These are phyloP conservation scores for Erythrolamprus reginae DNA, from an alignment of 2,113 vertebrate genomes.

Conservation along the genomic window DNA sequence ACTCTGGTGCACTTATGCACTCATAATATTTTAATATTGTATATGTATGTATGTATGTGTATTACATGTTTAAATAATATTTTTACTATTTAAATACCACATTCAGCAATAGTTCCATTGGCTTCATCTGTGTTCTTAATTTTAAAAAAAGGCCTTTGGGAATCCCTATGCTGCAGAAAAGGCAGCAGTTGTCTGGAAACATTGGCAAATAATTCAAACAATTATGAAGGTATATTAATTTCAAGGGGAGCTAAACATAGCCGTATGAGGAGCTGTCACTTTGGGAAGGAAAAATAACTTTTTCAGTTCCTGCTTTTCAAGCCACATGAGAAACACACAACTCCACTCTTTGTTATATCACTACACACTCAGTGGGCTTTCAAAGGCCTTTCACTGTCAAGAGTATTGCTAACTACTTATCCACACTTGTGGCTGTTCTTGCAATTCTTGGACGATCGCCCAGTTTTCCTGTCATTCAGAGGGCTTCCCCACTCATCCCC, in stretches of 20 bases:
- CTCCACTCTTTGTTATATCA: slow-evolving; percentile 38
- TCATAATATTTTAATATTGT: too few species aligned
- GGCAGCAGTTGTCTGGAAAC: slow-evolving; percentile 2
- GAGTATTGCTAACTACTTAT: slow-evolving; percentile 35
- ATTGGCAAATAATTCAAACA: slow-evolving; percentile 44
- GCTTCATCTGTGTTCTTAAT: not conserved
- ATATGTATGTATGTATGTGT: too few species aligned
- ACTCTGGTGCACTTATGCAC: too few species aligned
- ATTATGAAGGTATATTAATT: slow-evolving; percentile 49
- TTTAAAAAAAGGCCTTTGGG: not conserved
- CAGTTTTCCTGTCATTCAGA: slow-evolving; percentile 63
- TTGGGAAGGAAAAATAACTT: slow-evolving; percentile 33
- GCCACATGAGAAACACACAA: slow-evolving; percentile 17
- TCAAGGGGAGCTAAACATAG: slow-evolving; percentile 41
- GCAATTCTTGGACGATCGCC: slow-evolving; percentile 60
- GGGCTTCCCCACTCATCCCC: slow-evolving; percentile 32
- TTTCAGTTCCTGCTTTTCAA: slow-evolving; percentile 46
- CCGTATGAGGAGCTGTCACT: slow-evolving; percentile 35
- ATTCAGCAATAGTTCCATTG: not conserved
- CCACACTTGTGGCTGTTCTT: slow-evolving; percentile 33
- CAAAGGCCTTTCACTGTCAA: slow-evolving; percentile 27
- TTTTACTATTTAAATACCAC: not conserved
- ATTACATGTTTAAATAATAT: too few species aligned
- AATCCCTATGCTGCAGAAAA: not conserved
- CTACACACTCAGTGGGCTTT: slow-evolving; percentile 51